phyloP scores from a whole-genome alignment of 1,140 invertebrate species.

The Drosophila nigromelanica region DNA sequence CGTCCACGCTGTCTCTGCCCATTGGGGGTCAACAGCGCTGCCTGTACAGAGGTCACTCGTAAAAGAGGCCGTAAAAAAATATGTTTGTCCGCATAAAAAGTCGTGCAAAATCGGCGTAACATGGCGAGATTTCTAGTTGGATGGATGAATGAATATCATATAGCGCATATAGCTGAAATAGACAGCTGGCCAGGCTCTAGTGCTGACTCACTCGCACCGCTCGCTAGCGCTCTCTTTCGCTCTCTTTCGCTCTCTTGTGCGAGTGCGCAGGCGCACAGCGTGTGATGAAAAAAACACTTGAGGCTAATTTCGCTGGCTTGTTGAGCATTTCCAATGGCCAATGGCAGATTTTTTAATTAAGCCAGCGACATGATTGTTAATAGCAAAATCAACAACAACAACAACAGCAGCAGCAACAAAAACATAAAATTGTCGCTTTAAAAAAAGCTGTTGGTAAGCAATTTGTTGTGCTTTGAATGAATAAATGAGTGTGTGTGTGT shows the following conservation, averaged over 20 bases:
- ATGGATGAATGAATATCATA: conserved; percentile 51
- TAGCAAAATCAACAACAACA: conserved; percentile 28
- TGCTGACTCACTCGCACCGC: background rate
- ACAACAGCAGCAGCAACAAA: conserved; percentile 12
- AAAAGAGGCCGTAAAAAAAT: conserved; percentile 60
- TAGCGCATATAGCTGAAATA: conserved; percentile 9
- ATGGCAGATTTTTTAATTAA: conserved; percentile 64
- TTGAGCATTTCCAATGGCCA: conserved; percentile 29
- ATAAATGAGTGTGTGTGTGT: no score
- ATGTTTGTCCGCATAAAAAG: conserved; percentile 6
- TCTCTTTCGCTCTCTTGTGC: background rate
- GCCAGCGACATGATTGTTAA: conserved; percentile 58
- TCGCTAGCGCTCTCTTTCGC: conserved; percentile 1
- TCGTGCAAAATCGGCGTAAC: conserved; percentile 57
- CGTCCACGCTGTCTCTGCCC: background rate
- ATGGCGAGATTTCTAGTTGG: conserved; percentile 29
- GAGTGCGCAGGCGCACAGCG: conserved; percentile 66
- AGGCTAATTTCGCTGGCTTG: conserved; percentile 65
- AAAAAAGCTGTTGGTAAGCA: conserved; percentile 43
- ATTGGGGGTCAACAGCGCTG: conserved; percentile 61
- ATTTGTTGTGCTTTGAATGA: conserved; percentile 59
- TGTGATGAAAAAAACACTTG: conserved; percentile 56
- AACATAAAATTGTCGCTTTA: conserved; percentile 38
- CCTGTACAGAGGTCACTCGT: conserved; percentile 60
- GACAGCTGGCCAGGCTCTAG: conserved; percentile 57